Percentiles rank a stretch among this genome's conserved stretches.
Evolutionary conservation across 2,113 vertebrate genomes (phyloP).

Genomic region (Triplophysa siluroides): DNA sequence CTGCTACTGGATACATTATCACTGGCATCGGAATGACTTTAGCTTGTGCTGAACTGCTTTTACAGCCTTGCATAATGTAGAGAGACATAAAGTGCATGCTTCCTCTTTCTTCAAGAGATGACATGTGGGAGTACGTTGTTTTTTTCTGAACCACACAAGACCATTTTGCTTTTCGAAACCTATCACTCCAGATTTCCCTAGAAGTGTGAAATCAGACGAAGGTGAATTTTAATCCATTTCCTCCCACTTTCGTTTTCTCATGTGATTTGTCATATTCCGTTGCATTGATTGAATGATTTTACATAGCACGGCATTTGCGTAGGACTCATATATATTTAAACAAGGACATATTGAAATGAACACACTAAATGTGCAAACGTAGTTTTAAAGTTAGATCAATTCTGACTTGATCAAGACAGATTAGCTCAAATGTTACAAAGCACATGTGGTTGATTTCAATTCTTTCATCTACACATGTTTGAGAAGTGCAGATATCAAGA

Average conservation of each 20-base stretch:
- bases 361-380: too few relatives aligned
- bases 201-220: not conserved
- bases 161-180: not conserved
- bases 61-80: slow-evolving; percentile 13
- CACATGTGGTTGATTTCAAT: too few relatives aligned
- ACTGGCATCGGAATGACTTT: not conserved
- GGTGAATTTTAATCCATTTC: not conserved
- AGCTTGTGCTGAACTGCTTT: slow-evolving; percentile 8
- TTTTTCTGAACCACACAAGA: slow-evolving; percentile 16
- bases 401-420: too few relatives aligned
- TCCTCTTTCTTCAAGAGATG: slow-evolving; percentile 21
- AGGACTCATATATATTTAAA: too few relatives aligned
- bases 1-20: slow-evolving; percentile 8
- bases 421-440: too few relatives aligned
- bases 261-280: too few relatives aligned
- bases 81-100: slow-evolving; percentile 18
- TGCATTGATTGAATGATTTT: too few relatives aligned
- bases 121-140: not conserved
- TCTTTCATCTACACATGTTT: not conserved
- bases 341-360: too few relatives aligned
- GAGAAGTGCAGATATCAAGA: not conserved
- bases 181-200: slow-evolving; percentile 1
- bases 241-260: not conserved
- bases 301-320: too few relatives aligned
- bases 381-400: too few relatives aligned